phyloP scores from a whole-genome alignment of 2,797 vertebrate genomes.

The Smutsia gigantea region DNA sequence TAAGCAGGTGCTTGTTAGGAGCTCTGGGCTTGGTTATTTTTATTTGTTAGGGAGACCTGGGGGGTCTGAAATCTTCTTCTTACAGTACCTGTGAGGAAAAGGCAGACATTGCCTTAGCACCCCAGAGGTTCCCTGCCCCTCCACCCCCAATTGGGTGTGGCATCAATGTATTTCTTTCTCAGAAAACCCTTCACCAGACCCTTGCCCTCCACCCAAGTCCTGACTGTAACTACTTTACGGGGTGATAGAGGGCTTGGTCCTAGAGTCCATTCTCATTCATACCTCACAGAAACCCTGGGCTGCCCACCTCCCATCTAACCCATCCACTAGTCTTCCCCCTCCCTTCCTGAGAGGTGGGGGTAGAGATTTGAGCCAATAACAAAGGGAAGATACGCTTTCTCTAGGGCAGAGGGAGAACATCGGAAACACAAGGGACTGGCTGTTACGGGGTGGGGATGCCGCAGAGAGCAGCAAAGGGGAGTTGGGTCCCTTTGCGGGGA shows the following conservation, averaged over 20 bases:
- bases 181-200: slow-evolving; percentile 58
- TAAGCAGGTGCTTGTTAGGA: slow-evolving; percentile 52
- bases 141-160: slow-evolving; percentile 70
- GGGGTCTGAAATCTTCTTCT: slow-evolving; percentile 39
- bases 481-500: neutral
- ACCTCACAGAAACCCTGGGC: neutral
- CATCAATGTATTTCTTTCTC: slow-evolving; percentile 52
- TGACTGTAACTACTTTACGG: slow-evolving; percentile 12
- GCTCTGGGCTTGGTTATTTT: slow-evolving; percentile 10
- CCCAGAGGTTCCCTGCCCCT: neutral
- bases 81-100: neutral
- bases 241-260: neutral
- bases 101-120: slow-evolving; percentile 46
- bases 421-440: slow-evolving; percentile 41
- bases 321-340: neutral
- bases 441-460: slow-evolving; percentile 28
- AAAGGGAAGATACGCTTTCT: slow-evolving; percentile 68
- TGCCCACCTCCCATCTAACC: neutral
- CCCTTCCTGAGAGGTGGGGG: slow-evolving; percentile 1
- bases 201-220: neutral
- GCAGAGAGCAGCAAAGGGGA: neutral
- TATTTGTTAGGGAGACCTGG: neutral
- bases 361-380: slow-evolving; percentile 66
- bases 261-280: neutral
- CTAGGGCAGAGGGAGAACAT: neutral